Evolutionary conservation across 30 jellyfish, hydroid and myxozoan genomes (phyloP).

Genomic region (Clytia hemisphaerica): DNA sequence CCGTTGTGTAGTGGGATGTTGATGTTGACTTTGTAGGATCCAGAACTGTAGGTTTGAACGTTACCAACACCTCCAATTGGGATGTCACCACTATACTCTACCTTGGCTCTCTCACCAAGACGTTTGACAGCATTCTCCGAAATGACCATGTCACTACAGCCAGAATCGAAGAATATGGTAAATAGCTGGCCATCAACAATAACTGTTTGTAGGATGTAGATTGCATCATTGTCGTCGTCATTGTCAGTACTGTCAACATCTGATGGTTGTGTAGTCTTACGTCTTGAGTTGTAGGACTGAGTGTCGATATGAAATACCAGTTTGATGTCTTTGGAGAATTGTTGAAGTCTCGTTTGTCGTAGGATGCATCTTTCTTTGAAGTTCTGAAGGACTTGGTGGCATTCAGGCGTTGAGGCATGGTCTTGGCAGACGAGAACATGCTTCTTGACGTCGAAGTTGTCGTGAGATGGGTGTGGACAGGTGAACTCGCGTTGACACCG

Average conservation of each 20-base stretch:
- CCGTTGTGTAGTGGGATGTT: background rate
- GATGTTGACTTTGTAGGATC: background rate
- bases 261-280: too few relatives aligned
- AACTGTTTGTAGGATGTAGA: slow-evolving; percentile 19
- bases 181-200: slow-evolving; percentile 4
- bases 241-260: too few relatives aligned
- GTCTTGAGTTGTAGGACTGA: too few relatives aligned
- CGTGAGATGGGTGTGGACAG: slow-evolving; percentile 32
- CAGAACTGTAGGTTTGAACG: background rate
- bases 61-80: slow-evolving; percentile 12
- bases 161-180: slow-evolving; percentile 5
- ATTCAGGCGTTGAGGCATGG: background rate
- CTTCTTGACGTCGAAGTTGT: background rate
- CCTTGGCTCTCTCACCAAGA: slow-evolving; percentile 8
- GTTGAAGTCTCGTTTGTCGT: slow-evolving; percentile 4
- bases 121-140: slow-evolving; percentile 11
- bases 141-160: slow-evolving; percentile 12
- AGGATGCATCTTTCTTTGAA: slow-evolving; percentile 10
- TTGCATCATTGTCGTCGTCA: background rate
- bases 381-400: slow-evolving; percentile 6
- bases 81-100: background rate
- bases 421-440: slow-evolving; percentile 12
- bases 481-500: slow-evolving; percentile 5
- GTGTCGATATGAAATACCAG: background rate
- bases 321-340: background rate